Base-by-base conservation (phyloP, 1,140 invertebrate genomes). In the Drosophila sproati region DNA sequence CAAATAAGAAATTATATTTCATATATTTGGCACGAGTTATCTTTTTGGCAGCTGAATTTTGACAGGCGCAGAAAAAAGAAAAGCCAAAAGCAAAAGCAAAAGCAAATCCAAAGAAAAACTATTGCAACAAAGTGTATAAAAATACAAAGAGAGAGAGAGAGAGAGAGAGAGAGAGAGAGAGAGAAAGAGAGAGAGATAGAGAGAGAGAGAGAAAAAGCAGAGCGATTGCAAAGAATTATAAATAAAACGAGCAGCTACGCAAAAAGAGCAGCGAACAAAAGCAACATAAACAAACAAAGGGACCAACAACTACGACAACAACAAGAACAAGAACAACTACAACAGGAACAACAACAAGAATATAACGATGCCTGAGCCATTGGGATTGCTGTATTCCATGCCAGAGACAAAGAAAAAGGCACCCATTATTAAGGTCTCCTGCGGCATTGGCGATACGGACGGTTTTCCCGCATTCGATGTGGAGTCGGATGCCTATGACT, bases 371-470 rank as follows among this genome's bases (percentile, higher is more conserved):
- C 85, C 85, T 10, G 80, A 89, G 62, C 74, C 71, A 52, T 5
- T 80, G 60, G 85, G 83, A 20, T 10, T 90, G n/a, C 41, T 63
- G 39, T 87, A 73, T 63, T 87, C 83, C 34, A 66, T 55, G 75
- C 85, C 85, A 56, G 85, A 89, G 78, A 73, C 86, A 51, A 80
- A 83, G 64, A 86, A 91, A 60, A 83, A 91, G 57, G 73, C 85
- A 59, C 74, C 91, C 41, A 74, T 91, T 47, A 91, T 92, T 48
- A 91, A 92, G 76, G 59, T 91, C 31, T 92, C 91, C 72, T 90
- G 91, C 73, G 91, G 91, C 64, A 92, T 92, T 41, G 91, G 91
- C 57, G 91, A 92, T 66, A 91, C 91, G n/a, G 91, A 92, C 51
- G 87, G 83, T 47, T 92, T 75, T 72, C 91, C 91, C 31, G 91